Percentiles rank a stretch among this genome's conserved stretches.
Conservation (phyloP, 2,888 invertebrate genomes). For the Coronaproctus castanopsis region DNA sequence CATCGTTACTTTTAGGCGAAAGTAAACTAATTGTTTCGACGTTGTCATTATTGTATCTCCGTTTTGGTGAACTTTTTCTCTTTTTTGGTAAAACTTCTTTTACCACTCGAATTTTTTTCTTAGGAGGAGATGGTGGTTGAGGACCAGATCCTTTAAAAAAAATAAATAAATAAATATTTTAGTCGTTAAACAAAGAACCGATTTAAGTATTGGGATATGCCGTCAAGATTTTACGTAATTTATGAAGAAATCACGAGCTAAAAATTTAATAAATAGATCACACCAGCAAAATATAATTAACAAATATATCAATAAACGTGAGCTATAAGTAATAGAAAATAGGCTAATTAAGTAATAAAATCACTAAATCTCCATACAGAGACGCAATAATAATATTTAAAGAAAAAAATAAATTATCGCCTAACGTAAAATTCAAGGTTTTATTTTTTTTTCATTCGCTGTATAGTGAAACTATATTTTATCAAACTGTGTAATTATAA, state of each 20-base stretch:
- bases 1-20: slow-evolving; percentile 38
- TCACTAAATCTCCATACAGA: too few species aligned
- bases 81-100: slow-evolving; percentile 15
- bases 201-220: too few species aligned
- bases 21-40: slow-evolving; percentile 25
- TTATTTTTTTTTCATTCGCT: too few species aligned
- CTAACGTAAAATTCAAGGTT: too few species aligned
- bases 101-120: slow-evolving; percentile 19
- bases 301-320: not conserved
- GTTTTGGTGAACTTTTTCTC: slow-evolving; percentile 33
- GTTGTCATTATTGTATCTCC: slow-evolving; percentile 31
- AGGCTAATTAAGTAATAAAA: too few species aligned
- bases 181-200: too few species aligned
- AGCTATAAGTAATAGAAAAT: too few species aligned
- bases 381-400: too few species aligned
- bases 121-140: slow-evolving; percentile 13
- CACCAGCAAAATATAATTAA: not conserved
- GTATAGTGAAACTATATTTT: too few species aligned
- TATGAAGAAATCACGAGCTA: not conserved
- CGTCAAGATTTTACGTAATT: too few species aligned
- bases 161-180: not conserved
- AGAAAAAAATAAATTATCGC: too few species aligned
- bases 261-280: not conserved
- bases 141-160: slow-evolving; percentile 23
- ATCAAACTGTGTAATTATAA: too few species aligned